Evolutionary conservation across 2,797 vertebrate species (phyloP), one percentile per base, ranked within the genome.

Genomic region (Schizothorax lantsangensis): DNA sequence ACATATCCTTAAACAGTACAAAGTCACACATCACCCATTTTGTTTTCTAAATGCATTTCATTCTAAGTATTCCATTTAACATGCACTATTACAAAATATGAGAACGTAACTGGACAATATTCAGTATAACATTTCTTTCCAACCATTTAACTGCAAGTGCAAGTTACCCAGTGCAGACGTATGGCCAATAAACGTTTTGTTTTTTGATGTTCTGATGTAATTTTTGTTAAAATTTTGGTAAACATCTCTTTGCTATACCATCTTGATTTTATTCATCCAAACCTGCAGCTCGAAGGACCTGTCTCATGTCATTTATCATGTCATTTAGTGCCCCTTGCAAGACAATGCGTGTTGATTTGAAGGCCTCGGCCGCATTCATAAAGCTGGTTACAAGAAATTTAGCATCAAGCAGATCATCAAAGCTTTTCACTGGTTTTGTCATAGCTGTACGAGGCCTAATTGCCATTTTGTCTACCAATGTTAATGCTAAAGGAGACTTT

Each of bases 261-360:
- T 12, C 40, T 45, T 74, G 38, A 75, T 49, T 40, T 64, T 64
- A 62, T 80, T 43, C 15, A n/a, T 84, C 33, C 43, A 87, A 33
- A 79, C 81, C 81, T 64, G 86, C 66, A 3, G 1, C 66, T 11
- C 15, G 19, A 8, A 87, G 74, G 47, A 87, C 75, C 21, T 54
- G 2, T 52, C 54, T 84, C 66, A 64, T 73, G 30, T 87, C 86
- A 4, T 84, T 47, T 5, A 5, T 30, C 81, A 87, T 87, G 11
- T 84, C 40, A 73, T 87, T 40, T 11, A 87, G 75, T 15, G 74
- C 81, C 43, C 8, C n/a, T 9, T 1, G 73, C 23, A 87, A 30
- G 43, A 64, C 11, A n/a, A 0, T 17, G 19, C 9, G 30, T 43
- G 69, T 84, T 38, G 1, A 43, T 8, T 3, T 62, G 47, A 49